Base-by-base conservation (phyloP, 37 sponge, comb jelly and placozoan species). In the Cladorhizidae sp. region DNA sequence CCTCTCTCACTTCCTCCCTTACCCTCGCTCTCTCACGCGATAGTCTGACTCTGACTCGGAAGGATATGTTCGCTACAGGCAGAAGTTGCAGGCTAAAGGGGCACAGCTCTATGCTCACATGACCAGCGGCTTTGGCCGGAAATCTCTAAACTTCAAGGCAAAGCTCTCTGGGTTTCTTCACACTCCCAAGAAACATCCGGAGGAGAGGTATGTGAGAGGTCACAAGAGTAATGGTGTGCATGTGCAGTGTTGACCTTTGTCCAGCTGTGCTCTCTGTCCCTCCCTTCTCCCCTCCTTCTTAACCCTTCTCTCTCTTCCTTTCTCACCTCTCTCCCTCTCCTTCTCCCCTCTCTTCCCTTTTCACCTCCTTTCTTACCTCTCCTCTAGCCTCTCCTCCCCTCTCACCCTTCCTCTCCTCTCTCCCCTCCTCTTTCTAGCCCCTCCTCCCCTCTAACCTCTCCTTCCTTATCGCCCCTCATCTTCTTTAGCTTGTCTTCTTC, bases 41-140 rank as follows among this genome's bases (percentile, higher is more conserved):
- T 33, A 85, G 86, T 73, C 80, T 75, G 87, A 87, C 39, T 86
- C 87, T 18, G 92, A 91, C 52, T 75, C 84, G 40, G 92, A 91
- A 51, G 67, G 56, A 70, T 70, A 73, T 62, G 25, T 57, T 17
- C 69, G 39, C 78, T 83, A 76, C 61, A 40, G 56, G 29, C 82
- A 83, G 69, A 73, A 52, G 54, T 67, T 88, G 12, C 73, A 70
- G n/a, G 67, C 73, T 12, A 83, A 91, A 76, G 83, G 91, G 22
- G 87, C 91, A n/a, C 42, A 73, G 76, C 42, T 86, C 63, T 86
- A 86, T 52, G 33, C 87, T 0, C 57, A 82, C 18, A 43, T 91
- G 45, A 56, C 91, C 45, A 33, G 63, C 23, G 87, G 92, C 0
- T 52, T 86, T 65, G 80, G 62, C 55, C 83, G 74, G 20, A 83